Percentiles rank a stretch among this genome's conserved stretches.
Conservation (phyloP, 2,797 vertebrate species). For the Danio jaintianensis region DNA sequence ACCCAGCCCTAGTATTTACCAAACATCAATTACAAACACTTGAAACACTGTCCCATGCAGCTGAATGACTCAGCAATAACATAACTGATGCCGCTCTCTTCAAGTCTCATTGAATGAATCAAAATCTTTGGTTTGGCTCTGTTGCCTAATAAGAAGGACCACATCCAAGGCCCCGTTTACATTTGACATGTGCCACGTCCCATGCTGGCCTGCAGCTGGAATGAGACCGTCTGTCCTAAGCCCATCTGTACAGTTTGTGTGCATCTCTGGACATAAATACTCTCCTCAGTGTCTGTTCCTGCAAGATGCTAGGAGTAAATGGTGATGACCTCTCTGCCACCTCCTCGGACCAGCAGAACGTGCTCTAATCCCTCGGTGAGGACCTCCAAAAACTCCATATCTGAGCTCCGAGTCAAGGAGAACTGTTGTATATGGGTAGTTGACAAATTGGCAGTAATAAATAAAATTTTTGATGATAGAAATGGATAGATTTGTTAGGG, state of each 20-base stretch:
- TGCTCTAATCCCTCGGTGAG: constrained; percentile 90
- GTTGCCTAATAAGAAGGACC: background rate
- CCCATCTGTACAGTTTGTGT: constrained; percentile 1
- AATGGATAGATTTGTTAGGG: no score
- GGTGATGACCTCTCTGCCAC: constrained; percentile 95
- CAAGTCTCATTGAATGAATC: background rate
- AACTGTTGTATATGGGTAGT: background rate
- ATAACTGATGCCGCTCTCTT: background rate
- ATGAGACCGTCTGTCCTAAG: constrained; percentile 8
- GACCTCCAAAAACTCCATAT: constrained; percentile 98
- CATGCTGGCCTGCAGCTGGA: constrained; percentile 27
- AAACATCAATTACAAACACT: constrained; percentile 34
- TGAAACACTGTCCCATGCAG: constrained; percentile 1
- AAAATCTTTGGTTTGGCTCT: background rate
- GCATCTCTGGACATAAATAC: background rate
- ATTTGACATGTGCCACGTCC: background rate
- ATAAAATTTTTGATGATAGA: no score
- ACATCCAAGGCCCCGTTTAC: background rate
- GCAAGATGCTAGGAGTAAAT: constrained; percentile 88
- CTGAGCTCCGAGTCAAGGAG: constrained; percentile 71
- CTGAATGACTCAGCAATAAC: background rate
- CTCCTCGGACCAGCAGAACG: constrained; percentile 91
- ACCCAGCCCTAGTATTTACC: background rate
- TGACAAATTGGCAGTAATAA: no score
- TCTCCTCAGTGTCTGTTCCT: background rate